Base-by-base conservation (phyloP, 2,888 invertebrate species). In the Congeria kusceri region DNA sequence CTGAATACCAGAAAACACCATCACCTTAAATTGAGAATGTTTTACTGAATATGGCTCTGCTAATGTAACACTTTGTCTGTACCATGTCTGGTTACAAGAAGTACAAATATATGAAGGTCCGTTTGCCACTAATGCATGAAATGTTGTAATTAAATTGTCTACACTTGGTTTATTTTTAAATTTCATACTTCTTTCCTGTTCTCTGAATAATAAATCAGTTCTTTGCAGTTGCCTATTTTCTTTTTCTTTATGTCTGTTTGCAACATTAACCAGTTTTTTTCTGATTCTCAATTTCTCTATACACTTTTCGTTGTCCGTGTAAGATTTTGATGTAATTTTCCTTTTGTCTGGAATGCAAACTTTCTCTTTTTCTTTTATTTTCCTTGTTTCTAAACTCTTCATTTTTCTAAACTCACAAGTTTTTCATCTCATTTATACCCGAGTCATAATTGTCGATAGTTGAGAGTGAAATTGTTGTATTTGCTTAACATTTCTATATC, bases 61-160 rank as follows among this genome's bases (percentile, higher is more conserved):
- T 32, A 25, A 39, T 23, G 18, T 0, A 15, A 70, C 62, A 62
- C 63, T 70, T 56, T 56, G 39, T 1, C 56, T 13, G 29, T 63
- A 70, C 70, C 70, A 70, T 20, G 39, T 15, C 56, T 70, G 70
- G 27, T 62, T 46, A 57, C 70, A 70, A 56, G 62, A 63, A 4
- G 70, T 39, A 23, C 62, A 70, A 7, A 70, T 27, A 44, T 13
- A 44, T 44, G 18, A n/a, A n/a, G n/a, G n/a, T n/a, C n/a, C n/a
- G n/a, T n/a, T n/a, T n/a, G n/a, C n/a, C n/a, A n/a, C n/a, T n/a
- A 44, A 18, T 44, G 9, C 46, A 18, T 44, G 46, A 18, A 44
- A 44, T 44, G 46, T 13, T 44, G 11, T 44, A 9, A 44, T 18
- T 13, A 44, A 7, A 47, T 47, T 47, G 2, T 27, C 28, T 25